phyloP scores from a whole-genome alignment of 1,140 invertebrate species.

The Drosophila auraria region DNA sequence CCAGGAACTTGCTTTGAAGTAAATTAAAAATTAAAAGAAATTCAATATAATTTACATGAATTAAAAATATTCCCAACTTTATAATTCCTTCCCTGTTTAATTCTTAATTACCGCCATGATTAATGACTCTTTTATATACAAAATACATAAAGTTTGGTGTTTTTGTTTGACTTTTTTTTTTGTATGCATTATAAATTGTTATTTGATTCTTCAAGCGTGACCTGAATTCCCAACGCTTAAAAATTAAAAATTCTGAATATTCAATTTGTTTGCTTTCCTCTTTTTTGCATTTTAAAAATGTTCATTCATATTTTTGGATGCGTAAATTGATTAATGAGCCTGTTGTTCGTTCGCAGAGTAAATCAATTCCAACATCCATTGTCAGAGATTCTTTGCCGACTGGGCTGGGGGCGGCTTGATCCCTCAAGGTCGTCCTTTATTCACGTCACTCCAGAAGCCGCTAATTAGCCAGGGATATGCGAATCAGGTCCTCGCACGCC shows the following conservation, averaged over 20 bases:
- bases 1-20: no score
- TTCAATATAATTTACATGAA: no score
- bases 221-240: neutral
- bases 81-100: neutral
- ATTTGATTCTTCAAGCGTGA: constrained; percentile 7
- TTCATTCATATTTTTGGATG: constrained; percentile 16
- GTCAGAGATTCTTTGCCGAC: neutral
- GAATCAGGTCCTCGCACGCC: constrained; percentile 46
- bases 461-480: constrained; percentile 55
- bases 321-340: constrained; percentile 42
- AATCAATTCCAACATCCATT: constrained; percentile 28
- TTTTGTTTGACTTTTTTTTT: neutral
- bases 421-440: constrained; percentile 41
- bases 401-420: neutral
- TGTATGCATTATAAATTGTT: constrained; percentile 10
- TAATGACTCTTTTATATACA: neutral
- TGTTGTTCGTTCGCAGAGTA: constrained; percentile 18
- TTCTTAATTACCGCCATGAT: constrained; percentile 4
- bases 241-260: constrained; percentile 25
- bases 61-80: neutral
- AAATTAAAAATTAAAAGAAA: no score
- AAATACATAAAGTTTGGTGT: neutral
- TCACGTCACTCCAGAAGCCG: constrained; percentile 14
- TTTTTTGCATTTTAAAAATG: constrained; percentile 20
- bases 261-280: constrained; percentile 16